Percentiles rank a stretch among this genome's conserved stretches.
Conservation (phyloP, 2,888 invertebrate genomes). For the Enchytraeus crypticus region DNA sequence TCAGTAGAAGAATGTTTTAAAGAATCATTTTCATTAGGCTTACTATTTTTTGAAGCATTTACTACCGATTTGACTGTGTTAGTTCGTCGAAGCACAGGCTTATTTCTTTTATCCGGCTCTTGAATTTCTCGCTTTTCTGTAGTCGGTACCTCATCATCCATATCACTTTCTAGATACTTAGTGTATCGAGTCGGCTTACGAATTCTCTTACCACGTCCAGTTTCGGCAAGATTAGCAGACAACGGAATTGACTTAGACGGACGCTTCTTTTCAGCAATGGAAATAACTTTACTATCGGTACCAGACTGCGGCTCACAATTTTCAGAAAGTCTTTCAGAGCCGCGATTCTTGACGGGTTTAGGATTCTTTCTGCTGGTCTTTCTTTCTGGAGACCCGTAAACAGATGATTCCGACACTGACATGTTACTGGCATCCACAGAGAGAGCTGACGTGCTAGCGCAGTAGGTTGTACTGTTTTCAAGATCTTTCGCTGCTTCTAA, state of each 20-base stretch:
- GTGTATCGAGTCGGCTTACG: neutral
- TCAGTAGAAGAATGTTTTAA: no score
- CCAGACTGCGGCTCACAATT: neutral
- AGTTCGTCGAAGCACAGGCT: no score
- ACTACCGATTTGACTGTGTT: no score
- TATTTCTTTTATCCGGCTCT: no score
- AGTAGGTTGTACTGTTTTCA: no score
- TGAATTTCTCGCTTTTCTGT: no score
- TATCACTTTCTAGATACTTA: neutral
- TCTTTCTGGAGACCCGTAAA: neutral
- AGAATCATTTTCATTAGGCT: no score
- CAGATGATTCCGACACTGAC: no score
- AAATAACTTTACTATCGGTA: neutral
- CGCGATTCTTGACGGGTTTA: neutral
- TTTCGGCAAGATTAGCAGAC: neutral
- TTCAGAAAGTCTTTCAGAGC: neutral
- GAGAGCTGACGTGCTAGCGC: no score
- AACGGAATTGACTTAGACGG: neutral
- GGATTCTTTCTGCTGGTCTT: neutral
- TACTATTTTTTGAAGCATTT: no score
- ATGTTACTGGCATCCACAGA: no score
- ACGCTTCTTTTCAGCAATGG: neutral
- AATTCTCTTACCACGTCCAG: constrained; percentile 5
- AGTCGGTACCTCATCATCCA: neutral
- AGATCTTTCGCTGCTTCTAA: no score